These are phyloP conservation scores for Antitype chi DNA, from an alignment of 2,888 invertebrate species.

Conservation along the genomic window DNA sequence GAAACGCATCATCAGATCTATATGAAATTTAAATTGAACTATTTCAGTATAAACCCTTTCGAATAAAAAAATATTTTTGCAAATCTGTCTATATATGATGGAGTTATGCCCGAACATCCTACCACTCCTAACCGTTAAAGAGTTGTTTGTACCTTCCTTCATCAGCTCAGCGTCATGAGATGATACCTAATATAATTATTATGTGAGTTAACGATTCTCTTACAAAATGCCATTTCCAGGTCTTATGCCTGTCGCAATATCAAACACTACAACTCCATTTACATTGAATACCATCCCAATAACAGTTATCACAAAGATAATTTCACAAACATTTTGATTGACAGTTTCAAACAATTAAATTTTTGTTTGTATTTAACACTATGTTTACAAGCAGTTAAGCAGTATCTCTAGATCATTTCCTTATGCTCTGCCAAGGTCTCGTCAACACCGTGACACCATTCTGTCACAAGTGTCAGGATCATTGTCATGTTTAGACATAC, in stretches of 20 bases:
- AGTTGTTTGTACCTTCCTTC: no score
- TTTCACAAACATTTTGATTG: conserved; percentile 9
- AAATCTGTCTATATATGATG: no score
- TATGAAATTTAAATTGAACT: no score
- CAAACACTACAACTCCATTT: neutral
- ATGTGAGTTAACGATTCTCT: neutral
- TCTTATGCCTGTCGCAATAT: neutral
- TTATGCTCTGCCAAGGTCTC: conserved; percentile 32
- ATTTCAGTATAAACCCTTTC: no score
- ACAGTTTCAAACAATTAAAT: neutral
- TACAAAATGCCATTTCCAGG: neutral
- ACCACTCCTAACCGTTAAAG: no score
- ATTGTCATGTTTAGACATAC: conserved; percentile 23
- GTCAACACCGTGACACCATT: conserved; percentile 42
- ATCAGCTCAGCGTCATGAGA: no score
- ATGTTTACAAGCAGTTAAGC: neutral
- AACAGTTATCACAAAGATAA: neutral
- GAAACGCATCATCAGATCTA: no score
- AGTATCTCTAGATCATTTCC: conserved; percentile 29
- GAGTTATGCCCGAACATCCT: no score
- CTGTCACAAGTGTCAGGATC: conserved; percentile 33
- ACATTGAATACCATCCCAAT: neutral
- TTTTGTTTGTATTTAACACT: neutral
- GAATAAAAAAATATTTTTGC: no score
- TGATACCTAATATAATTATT: no score